These are phyloP conservation scores for Diadophis punctatus DNA, from an alignment of 2,113 vertebrate species.

Conservation along the genomic window DNA sequence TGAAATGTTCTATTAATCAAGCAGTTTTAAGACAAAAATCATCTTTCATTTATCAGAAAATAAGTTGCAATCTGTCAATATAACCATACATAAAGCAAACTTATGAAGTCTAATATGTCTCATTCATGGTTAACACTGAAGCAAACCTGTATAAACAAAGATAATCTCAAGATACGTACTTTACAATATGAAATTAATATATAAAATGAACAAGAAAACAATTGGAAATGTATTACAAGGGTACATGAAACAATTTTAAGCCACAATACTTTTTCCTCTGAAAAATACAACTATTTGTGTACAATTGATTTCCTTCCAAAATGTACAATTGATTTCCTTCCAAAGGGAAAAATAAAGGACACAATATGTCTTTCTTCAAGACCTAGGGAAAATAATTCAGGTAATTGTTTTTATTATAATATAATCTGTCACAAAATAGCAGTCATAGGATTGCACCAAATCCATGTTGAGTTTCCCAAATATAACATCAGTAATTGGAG, in stretches of 20 bases:
- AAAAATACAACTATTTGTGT: constrained; percentile 97
- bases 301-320: constrained; percentile 77
- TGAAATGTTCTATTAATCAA: constrained; percentile 68
- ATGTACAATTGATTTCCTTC: constrained; percentile 76
- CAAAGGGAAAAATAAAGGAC: constrained; percentile 56
- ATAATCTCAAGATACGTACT: constrained; percentile 74
- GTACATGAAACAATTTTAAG: constrained; percentile 80
- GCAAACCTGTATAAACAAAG: constrained; percentile 75
- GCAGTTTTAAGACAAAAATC: constrained; percentile 81
- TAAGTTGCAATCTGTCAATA: constrained; percentile 79
- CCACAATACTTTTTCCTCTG: constrained; percentile 88
- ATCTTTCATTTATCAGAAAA: constrained; percentile 81
- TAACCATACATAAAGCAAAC: constrained; percentile 80
- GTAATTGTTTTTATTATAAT: constrained; percentile 84
- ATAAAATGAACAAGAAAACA: constrained; percentile 79
- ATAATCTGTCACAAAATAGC: constrained; percentile 84
- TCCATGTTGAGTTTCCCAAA: constrained; percentile 77
- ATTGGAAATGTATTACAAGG: constrained; percentile 82
- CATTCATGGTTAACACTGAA: constrained; percentile 78
- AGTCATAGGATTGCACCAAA: constrained; percentile 84
- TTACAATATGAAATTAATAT: constrained; percentile 81
- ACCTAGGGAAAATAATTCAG: constrained; percentile 84
- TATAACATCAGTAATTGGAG: constrained; percentile 77
- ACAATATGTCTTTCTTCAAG: constrained; percentile 74
- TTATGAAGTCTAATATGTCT: constrained; percentile 75